Base-by-base conservation (phyloP, 2,888 invertebrate genomes). In the Rotaria magnacalcarata region DNA sequence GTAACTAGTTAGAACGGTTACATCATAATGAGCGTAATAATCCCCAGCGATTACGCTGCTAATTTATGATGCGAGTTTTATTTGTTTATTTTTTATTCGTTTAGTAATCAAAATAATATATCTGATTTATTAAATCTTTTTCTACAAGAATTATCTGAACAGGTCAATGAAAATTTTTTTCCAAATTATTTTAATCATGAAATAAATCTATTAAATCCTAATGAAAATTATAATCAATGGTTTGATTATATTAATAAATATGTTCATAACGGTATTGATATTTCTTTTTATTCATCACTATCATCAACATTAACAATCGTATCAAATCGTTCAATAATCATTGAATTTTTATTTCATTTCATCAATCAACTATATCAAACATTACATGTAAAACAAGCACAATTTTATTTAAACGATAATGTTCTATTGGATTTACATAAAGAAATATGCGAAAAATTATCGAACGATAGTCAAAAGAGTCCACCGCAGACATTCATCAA, bases 111-210 rank as follows among this genome's bases (percentile, higher is more conserved):
- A 47, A 43, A 47, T 80, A 80, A 43, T 80, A 43, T 80, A n/a
- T 80, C 24, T 2, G n/a, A 47, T 80, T 47, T 80, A 14, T 47
- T n/a, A n/a, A 43, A 41, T 41, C 41, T 24, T 47, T 80, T 80
- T 80, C 11, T 80, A n/a, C 47, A 80, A 24, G 80, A 80, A 6
- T 80, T 80, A 80, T 47, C 24, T 11, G 24, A 43, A 47, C 24
- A 80, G n/a, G n/a, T 80, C 1, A 80, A 80, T 10, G 2, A 43
- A 47, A 80, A 80, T 4, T 80, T 43, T 80, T 2, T 80, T 47
- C n/a, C 80, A 8, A 43, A 80, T 80, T 80, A 80, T 80, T 80
- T 80, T 80, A 80, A 80, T 80, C 80, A 80, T 80, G n/a, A 80
- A 47, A 47, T 80, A 80, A 80, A 80, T 80, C 8, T 80, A 10